A percentile compares a stretch with the other conserved stretches of the same genome.
Conservation (phyloP, 2,797 vertebrate genomes). For the Hylomyscus alleni region DNA sequence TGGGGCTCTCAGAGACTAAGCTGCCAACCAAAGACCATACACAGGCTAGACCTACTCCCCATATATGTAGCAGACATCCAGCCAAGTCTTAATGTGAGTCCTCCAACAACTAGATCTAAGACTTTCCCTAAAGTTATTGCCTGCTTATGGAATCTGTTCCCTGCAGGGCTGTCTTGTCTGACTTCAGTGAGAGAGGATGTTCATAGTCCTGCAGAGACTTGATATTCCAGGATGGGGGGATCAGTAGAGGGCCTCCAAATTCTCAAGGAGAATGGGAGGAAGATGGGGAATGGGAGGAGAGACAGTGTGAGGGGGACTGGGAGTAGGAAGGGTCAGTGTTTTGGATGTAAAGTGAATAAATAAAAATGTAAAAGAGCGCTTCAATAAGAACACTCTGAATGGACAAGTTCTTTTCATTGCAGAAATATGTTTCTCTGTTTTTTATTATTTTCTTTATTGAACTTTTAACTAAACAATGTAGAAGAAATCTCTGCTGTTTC, state of each 20-base stretch:
- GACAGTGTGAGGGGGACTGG: neutral
- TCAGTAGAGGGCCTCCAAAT: neutral
- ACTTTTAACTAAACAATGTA: neutral
- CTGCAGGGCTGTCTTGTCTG: neutral
- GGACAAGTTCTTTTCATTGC: neutral
- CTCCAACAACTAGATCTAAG: neutral
- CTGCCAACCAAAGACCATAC: neutral
- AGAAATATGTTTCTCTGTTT: neutral
- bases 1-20: neutral
- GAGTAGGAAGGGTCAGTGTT: neutral
- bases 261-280: neutral
- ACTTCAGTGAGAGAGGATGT: neutral
- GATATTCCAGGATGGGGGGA: neutral
- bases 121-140: neutral
- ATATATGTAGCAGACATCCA: neutral
- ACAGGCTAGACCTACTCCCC: neutral
- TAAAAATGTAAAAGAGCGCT: neutral
- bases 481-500: neutral
- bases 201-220: neutral
- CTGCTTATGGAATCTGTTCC: neutral
- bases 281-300: neutral
- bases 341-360: neutral
- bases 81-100: neutral
- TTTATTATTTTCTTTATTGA: neutral
- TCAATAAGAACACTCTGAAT: neutral